Evolutionary conservation across 2,113 vertebrate genomes (phyloP).

Genomic region (Genyomyrus donnyi): DNA sequence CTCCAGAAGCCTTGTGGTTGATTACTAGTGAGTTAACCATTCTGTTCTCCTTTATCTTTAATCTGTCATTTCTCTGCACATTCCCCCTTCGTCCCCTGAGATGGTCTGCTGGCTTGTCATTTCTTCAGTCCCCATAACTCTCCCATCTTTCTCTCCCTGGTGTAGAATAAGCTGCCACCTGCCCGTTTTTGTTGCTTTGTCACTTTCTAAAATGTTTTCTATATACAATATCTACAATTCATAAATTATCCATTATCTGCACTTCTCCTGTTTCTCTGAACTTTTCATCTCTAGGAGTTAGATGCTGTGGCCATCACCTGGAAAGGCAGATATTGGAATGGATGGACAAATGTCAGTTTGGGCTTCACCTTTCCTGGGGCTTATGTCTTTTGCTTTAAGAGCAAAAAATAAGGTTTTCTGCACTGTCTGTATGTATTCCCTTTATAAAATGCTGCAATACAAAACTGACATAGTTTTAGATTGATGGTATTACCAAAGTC

Average conservation of each 20-base stretch:
- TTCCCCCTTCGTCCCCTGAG: neutral
- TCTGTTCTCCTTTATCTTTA: neutral
- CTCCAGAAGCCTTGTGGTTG: neutral
- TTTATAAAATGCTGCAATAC: neutral
- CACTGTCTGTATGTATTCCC: neutral
- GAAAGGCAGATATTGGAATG: neutral
- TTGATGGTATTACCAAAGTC: neutral
- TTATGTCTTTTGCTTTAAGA: neutral
- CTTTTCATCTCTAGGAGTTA: neutral
- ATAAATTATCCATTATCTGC: neutral
- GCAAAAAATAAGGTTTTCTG: neutral
- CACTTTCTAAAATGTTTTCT: neutral
- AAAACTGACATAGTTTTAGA: neutral
- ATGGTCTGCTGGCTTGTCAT: neutral
- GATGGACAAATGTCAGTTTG: neutral
- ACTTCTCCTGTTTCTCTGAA: neutral
- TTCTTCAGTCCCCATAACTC: neutral
- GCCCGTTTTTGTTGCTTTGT: neutral
- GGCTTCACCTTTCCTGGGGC: neutral
- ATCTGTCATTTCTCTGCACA: neutral
- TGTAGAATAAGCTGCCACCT: neutral
- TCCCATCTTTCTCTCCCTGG: neutral
- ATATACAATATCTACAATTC: neutral
- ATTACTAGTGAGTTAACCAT: neutral
- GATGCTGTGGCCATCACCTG: neutral